Evolutionary conservation across 2,797 vertebrate species (phyloP), one percentile per base, ranked within the genome.

Genomic region (Chiroxiphia lanceolata): DNA sequence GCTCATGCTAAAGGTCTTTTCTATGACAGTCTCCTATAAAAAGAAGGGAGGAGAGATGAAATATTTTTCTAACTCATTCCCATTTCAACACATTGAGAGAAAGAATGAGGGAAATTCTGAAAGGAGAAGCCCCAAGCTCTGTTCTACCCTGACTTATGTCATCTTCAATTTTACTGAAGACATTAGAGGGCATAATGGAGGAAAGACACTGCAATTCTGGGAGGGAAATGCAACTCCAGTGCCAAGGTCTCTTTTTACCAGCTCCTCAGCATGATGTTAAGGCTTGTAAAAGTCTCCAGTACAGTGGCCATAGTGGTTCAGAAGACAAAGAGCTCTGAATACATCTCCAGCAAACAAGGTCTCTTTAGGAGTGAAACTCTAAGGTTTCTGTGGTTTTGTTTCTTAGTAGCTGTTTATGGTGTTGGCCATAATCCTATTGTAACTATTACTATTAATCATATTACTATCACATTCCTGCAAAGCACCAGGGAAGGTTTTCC

Each of bases 401-500:
- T 80, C 65, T 94, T 38, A 68, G 79, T 27, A 76, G 60, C 47
- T 74, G 42, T 86, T 88, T 64, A 61, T 68, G 20, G 26, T 26
- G 76, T 93, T 82, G 91, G 51, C 83, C 64, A 51, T 75, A 74
- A 76, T 67, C 40, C 44, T 84, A 53, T 56, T 70, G 78, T 70
- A 90, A 74, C 48, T 77, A 13, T 79, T 65, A 33, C 57, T 82
- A 54, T 83, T 95, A 87, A 94, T 83, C 63, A 85, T 76, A 85
- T 86, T 88, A 7, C 76, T 83, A 50, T 96, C 72, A 54, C 83
- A 76, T 87, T 89, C 45, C 48, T 90, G 81, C 71, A 94, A 95
- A 83, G 68, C 93, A 90, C 90, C 47, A 33, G 93, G 96, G 91
- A 96, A 80, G 36, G 53, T 85, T 96, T 96, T 95, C 57, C 90